Evolutionary conservation across 2,113 vertebrate species (phyloP).

Genomic region (Aptenodytes patagonicus): DNA sequence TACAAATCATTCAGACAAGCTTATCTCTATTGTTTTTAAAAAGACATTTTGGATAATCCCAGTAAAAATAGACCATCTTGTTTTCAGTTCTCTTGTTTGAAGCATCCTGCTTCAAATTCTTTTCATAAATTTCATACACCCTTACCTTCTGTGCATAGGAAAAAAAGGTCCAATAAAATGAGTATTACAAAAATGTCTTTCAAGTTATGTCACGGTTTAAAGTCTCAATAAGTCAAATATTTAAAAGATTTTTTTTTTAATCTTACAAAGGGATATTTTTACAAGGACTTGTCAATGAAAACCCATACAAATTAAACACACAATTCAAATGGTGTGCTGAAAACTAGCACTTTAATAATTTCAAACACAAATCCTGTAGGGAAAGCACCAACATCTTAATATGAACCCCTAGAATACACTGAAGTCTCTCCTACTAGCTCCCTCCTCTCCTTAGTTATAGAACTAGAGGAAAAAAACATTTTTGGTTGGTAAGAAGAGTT

Average conservation of each 20-base stretch:
- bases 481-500: neutral
- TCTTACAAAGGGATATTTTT: neutral
- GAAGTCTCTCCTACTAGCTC: neutral
- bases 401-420: neutral
- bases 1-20: neutral
- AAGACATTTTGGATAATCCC: neutral
- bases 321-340: neutral
- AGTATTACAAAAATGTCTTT: neutral
- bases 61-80: neutral
- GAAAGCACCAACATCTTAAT: neutral
- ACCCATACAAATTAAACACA: neutral
- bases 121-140: neutral
- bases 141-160: neutral
- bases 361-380: neutral
- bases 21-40: neutral
- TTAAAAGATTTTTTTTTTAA: neutral
- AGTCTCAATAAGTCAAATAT: neutral
- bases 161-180: neutral
- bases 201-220: neutral
- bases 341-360: neutral
- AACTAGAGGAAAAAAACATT: neutral
- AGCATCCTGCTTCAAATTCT: neutral
- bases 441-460: neutral
- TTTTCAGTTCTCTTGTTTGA: slow-evolving; percentile 21
- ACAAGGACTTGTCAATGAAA: neutral